Conservation (phyloP, 2,797 vertebrate genomes). For the Phyllotis vaccarum region DNA sequence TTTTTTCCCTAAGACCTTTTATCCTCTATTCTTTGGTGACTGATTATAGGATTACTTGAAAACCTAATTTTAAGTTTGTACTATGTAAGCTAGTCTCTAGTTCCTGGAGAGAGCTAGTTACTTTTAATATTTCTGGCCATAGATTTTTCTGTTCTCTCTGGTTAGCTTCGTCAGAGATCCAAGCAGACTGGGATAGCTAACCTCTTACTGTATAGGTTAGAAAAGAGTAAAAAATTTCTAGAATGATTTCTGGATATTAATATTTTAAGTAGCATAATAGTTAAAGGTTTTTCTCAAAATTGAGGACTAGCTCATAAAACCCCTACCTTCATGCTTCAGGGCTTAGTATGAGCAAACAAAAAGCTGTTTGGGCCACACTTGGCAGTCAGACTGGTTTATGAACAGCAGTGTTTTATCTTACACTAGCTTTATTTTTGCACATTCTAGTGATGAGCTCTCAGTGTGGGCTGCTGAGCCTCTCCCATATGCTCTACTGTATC, state of each 20-base stretch:
- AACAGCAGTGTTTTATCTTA: neutral
- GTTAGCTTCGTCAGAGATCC: neutral
- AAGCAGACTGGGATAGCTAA: neutral
- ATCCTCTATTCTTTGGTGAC: conserved; percentile 6
- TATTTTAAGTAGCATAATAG: conserved; percentile 62
- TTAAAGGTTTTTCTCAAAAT: conserved; percentile 77
- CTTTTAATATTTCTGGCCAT: conserved; percentile 15
- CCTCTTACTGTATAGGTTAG: neutral
- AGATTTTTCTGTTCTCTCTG: conserved; percentile 33
- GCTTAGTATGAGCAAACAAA: conserved; percentile 61
- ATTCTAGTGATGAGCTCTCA: neutral
- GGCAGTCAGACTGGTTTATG: conserved; percentile 37
- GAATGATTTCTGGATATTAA: conserved; percentile 39
- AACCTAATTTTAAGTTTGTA: conserved; percentile 62
- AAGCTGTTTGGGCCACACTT: neutral
- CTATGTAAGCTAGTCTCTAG: neutral
- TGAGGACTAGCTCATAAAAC: conserved; percentile 65
- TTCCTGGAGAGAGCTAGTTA: conserved; percentile 10
- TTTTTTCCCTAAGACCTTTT: neutral
- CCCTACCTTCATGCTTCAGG: conserved; percentile 35
- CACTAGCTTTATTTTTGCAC: neutral
- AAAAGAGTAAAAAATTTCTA: conserved; percentile 21
- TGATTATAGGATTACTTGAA: conserved; percentile 42
- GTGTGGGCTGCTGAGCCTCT: neutral
- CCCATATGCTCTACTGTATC: accelerated